Conservation (phyloP, 2,113 vertebrate genomes). For the Apteryx mantelli region DNA sequence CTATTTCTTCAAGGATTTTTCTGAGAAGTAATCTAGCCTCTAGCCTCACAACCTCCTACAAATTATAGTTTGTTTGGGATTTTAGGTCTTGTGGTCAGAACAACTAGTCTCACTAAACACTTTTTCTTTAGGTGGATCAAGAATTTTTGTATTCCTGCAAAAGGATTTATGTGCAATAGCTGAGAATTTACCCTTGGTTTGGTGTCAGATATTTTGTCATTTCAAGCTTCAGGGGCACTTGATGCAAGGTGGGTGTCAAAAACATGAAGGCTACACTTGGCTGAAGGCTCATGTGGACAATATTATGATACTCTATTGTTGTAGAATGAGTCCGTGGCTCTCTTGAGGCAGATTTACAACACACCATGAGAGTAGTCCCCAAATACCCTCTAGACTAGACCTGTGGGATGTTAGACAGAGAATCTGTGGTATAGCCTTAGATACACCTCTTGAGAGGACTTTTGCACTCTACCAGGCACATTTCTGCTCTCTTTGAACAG, state of each 20-base stretch:
- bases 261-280: background rate
- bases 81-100: background rate
- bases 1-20: constrained; percentile 45
- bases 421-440: background rate
- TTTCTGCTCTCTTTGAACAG: background rate
- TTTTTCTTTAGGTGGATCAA: background rate
- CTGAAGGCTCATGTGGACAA: background rate
- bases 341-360: background rate
- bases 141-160: background rate
- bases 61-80: background rate
- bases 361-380: background rate
- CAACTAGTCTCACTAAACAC: background rate
- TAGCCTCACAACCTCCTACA: background rate
- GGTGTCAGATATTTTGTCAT: background rate
- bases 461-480: background rate
- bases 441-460: background rate
- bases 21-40: background rate
- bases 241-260: background rate
- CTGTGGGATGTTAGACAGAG: background rate
- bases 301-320: background rate
- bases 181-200: background rate
- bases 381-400: background rate
- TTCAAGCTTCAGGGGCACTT: background rate
- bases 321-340: background rate
- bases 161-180: background rate